Evolutionary conservation across 2,888 invertebrate genomes (phyloP), one percentile per base, ranked within the genome.

Genomic region (Polymixis lichenea): DNA sequence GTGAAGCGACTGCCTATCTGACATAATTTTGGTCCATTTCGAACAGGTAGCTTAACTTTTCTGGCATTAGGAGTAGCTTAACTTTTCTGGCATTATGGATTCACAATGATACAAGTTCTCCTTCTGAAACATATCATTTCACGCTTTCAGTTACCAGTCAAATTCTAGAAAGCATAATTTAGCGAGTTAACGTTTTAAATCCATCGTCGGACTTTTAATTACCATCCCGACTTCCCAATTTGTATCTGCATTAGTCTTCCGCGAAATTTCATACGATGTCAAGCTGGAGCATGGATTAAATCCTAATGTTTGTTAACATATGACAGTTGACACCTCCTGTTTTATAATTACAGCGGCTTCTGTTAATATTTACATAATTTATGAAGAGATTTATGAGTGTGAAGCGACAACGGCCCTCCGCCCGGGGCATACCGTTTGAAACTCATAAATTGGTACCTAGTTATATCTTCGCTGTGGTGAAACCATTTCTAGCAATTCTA

Each of bases 271-370:
- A 70, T 75, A 78, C 38, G 72, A 65, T 64, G 77, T 72, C 82
- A 77, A 75, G 58, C 67, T 58, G 69, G 69, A 64, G 68, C 75
- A 32, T 53, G 74, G 73, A 78, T 85, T 85, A 83, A 75, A 87
- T 72, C 79, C 77, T 83, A 78, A 84, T 77, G 72, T 72, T 80
- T 80, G 78, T 83, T 77, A 85, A 71, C 70, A 83, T 80, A 78
- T 75, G 86, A 79, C 83, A 68, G 77, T 80, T 83, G 83, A 75
- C 86, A 77, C 78, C 72, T 72, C 76, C 68, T 77, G 74, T 78
- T 83, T 80, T 83, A 72, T 85, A 87, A 87, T 87, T 85, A 86
- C 75, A 75, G 65, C 51, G 75, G 77, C 83, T 73, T 83, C 76
- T 80, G 80, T 70, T 80, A 75, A 77, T 87, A 85, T 86, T 86